Evolutionary conservation across 2,797 vertebrate species (phyloP).

Genomic region (Eulemur coronatus): DNA sequence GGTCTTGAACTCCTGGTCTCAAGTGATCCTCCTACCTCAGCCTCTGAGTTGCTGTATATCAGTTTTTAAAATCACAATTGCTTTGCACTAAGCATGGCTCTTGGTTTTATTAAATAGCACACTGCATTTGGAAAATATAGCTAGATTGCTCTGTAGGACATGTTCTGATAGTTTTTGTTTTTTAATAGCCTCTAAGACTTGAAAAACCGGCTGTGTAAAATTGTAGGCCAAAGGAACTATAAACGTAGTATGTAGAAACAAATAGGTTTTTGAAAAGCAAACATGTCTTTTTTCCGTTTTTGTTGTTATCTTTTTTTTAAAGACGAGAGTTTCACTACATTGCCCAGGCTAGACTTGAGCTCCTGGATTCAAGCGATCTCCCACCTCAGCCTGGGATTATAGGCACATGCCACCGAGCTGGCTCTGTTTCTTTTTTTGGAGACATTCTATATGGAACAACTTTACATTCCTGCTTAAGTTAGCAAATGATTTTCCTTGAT

Average conservation of each 20-base stretch:
- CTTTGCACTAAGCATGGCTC: neutral
- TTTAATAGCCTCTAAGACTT: neutral
- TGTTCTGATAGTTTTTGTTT: neutral
- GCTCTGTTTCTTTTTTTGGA: neutral
- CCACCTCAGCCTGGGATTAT: too few relatives aligned
- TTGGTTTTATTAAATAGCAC: neutral
- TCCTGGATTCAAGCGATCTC: too few relatives aligned
- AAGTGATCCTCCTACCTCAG: neutral
- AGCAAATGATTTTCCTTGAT: slow-evolving; percentile 5
- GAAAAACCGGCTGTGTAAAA: neutral
- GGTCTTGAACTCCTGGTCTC: neutral
- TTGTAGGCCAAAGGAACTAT: neutral
- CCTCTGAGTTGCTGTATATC: neutral
- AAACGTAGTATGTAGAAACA: neutral
- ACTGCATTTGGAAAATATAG: neutral
- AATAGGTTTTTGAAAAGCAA: neutral
- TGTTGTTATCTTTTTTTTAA: too few relatives aligned
- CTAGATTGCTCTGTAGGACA: neutral
- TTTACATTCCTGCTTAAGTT: neutral
- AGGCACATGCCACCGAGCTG: too few relatives aligned
- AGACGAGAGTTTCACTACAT: too few relatives aligned
- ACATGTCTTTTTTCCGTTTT: neutral
- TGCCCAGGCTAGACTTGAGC: too few relatives aligned
- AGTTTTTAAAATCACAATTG: neutral
- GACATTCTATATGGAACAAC: neutral